phyloP scores from a whole-genome alignment of 2,113 vertebrate species.

The Hippoglossus stenolepis region DNA sequence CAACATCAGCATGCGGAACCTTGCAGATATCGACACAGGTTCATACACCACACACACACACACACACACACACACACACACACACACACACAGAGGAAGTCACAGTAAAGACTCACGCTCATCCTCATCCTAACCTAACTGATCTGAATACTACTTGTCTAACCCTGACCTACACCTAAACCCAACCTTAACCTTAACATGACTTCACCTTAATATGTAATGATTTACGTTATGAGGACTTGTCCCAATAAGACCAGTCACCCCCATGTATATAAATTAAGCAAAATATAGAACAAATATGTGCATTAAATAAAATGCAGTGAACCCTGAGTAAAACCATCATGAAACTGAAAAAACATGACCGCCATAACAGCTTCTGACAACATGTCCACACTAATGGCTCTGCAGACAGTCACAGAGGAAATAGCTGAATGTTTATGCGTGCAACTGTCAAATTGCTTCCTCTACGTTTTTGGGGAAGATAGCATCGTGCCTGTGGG shows the following conservation, averaged over 20 bases:
- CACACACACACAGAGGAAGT: background rate
- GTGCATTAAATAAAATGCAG: background rate
- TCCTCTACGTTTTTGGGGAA: conserved; percentile 69
- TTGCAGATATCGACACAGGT: conserved; percentile 74
- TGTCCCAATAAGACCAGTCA: too few relatives aligned
- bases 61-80: background rate
- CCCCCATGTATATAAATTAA: background rate
- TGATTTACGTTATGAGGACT: too few relatives aligned
- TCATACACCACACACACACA: background rate
- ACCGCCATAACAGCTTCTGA: background rate
- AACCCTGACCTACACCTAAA: too few relatives aligned
- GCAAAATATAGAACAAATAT: background rate
- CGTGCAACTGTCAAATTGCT: conserved; percentile 71
- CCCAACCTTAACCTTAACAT: too few relatives aligned
- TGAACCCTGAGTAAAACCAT: background rate
- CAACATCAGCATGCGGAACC: conserved; percentile 74
- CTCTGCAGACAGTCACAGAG: conserved; percentile 53
- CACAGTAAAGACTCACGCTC: too few relatives aligned
- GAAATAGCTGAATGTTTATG: conserved; percentile 77
- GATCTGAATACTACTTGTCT: too few relatives aligned
- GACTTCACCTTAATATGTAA: too few relatives aligned
- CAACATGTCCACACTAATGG: conserved; percentile 11
- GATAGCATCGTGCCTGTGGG: conserved; percentile 75
- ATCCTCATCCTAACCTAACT: too few relatives aligned
- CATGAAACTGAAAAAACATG: background rate